Base-by-base conservation (phyloP, 37 sponge, comb jelly and placozoan species). In the Ianthella basta region DNA sequence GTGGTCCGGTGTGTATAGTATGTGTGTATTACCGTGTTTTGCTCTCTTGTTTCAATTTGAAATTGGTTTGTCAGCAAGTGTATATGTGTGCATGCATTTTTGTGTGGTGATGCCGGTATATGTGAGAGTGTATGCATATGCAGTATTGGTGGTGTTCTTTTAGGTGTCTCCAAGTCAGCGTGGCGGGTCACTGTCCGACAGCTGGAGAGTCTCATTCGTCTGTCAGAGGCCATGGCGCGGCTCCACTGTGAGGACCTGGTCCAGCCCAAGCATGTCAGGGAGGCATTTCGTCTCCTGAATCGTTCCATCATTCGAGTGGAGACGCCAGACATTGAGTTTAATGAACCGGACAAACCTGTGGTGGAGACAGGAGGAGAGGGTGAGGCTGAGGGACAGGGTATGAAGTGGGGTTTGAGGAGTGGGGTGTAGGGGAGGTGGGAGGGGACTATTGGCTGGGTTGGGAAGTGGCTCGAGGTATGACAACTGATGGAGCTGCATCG, bases 171-270 rank as follows among this genome's bases (percentile, higher is more conserved):
- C 50, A 87, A 84, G 84, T 97, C 99, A 18, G 82, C 92, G 18
- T 99, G 99, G 99, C 84, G 99, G 55, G 95, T 99, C 63, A 99
- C 99, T 2, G 99, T 99, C 29, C 86, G 99, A 53, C 99, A 99
- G 91, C 85, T 99, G 88, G 99, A 99, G 92, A 99, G 99, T 61
- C 87, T 99, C 92, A 93, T 99, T 6, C 90, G 99, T 32, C 93
- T 99, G 53, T 95, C 97, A 25, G 99, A 99, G 89, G 97, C 97
- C n/a, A 99, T 99, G 99, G 97, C 99, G 0, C 81, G 96, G 41
- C 81, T 99, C 78, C 80, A 93, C 67, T 99, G 99, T 83, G 81
- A 79, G 21, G 99, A 99, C 25, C 87, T 88, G 84, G 99, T 99
- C 27, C 88, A 86, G 53, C 90, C 97, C 3, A 95, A 90, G 33